Conservation (phyloP, 2,888 invertebrate species). For the Lordiphosa fenestrarum region DNA sequence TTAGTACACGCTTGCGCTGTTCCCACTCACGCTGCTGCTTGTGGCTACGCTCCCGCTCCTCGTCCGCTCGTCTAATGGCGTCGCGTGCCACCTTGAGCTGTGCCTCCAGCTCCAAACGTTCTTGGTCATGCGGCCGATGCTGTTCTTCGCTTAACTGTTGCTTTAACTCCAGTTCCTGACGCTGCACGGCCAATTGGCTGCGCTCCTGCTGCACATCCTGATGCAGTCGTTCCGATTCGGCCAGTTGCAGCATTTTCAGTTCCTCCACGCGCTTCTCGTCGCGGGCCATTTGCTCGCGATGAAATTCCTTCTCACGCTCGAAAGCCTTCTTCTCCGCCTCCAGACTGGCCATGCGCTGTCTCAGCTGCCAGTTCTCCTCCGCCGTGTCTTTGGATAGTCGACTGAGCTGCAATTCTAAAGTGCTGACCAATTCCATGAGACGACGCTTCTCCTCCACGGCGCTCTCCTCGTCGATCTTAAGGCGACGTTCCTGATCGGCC, state of each 20-base stretch:
- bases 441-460: constrained; percentile 76
- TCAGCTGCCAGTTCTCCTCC: constrained; percentile 79
- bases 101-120: constrained; percentile 76
- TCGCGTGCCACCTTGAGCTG: constrained; percentile 78
- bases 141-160: constrained; percentile 62
- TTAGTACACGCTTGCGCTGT: constrained; percentile 73
- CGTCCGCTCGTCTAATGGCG: constrained; percentile 77
- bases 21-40: constrained; percentile 77
- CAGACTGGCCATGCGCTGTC: constrained; percentile 77
- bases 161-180: constrained; percentile 73
- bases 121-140: constrained; percentile 53
- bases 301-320: constrained; percentile 76
- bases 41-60: constrained; percentile 77
- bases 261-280: constrained; percentile 79
- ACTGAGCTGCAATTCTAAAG: constrained; percentile 76
- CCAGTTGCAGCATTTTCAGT: constrained; percentile 74
- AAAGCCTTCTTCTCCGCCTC: constrained; percentile 78
- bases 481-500: constrained; percentile 72
- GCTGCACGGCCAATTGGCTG: constrained; percentile 66
- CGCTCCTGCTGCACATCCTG: constrained; percentile 77
- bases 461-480: constrained; percentile 71
- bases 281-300: constrained; percentile 75
- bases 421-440: constrained; percentile 78
- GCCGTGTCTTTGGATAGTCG: constrained; percentile 76
- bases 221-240: constrained; percentile 71